Evolutionary conservation across 1,140 invertebrate genomes (phyloP).

Genomic region (Penaeus indicus): DNA sequence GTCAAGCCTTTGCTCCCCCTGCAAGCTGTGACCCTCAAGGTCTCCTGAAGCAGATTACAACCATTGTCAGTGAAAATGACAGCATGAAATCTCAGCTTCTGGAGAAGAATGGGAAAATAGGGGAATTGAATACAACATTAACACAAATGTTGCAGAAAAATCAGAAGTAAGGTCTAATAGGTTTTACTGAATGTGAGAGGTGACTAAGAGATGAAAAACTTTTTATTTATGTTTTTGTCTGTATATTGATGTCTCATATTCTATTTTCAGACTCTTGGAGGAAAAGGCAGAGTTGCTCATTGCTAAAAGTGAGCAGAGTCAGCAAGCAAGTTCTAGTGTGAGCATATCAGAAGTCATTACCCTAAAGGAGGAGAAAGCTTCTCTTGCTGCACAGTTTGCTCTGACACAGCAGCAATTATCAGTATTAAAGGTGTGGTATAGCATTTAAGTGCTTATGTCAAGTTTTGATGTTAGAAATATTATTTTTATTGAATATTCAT

Average conservation of each 20-base stretch:
- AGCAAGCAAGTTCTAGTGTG: neutral
- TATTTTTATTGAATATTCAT: neutral
- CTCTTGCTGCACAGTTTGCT: neutral
- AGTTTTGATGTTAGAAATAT: neutral
- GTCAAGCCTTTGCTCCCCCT: too few relatives aligned
- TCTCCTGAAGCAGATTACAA: constrained; percentile 27
- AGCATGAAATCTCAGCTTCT: constrained; percentile 23
- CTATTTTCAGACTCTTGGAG: constrained; percentile 36
- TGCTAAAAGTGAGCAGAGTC: constrained; percentile 18
- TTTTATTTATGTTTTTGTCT: neutral
- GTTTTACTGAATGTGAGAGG: neutral
- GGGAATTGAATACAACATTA: constrained; percentile 4
- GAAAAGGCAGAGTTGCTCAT: constrained; percentile 41
- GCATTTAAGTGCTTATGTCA: neutral
- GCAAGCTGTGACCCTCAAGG: constrained; percentile 12
- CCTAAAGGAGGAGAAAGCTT: constrained; percentile 39
- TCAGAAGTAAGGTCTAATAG: constrained; percentile 33
- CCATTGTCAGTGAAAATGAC: constrained; percentile 33
- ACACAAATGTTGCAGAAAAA: constrained; percentile 47
- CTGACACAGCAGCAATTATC: constrained; percentile 8
- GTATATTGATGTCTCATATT: neutral
- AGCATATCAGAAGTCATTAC: constrained; percentile 7
- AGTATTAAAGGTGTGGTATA: constrained; percentile 10
- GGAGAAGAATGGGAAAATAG: constrained; percentile 16
- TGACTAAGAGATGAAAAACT: neutral